These are phyloP conservation scores for Cecidostiba fungosa DNA, from an alignment of 2,888 invertebrate genomes.

Conservation along the genomic window DNA sequence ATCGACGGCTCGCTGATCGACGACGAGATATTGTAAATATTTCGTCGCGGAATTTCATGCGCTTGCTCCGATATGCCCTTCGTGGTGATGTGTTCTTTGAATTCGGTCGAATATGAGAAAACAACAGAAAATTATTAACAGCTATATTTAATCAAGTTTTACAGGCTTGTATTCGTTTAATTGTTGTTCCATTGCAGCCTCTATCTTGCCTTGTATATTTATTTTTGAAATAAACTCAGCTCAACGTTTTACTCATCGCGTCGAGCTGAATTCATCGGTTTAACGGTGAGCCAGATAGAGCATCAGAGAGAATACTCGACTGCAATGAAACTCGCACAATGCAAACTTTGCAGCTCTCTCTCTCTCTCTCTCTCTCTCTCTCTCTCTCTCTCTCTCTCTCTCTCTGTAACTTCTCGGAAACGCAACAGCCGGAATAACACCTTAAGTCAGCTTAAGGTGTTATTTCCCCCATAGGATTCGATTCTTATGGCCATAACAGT, in stretches of 20 bases:
- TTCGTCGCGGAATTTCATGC: too few relatives aligned
- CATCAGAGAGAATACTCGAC: neutral
- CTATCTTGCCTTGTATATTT: neutral
- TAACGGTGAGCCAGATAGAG: neutral
- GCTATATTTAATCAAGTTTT: too few relatives aligned
- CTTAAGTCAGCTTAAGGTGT: slow-evolving; percentile 12
- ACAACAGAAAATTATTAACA: too few relatives aligned
- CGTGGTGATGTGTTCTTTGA: too few relatives aligned
- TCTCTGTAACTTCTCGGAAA: neutral
- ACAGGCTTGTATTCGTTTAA: too few relatives aligned
- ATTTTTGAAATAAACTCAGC: neutral
- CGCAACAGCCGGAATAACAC: slow-evolving; percentile 7
- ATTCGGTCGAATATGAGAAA: neutral
- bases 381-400: slow-evolving; percentile 7
- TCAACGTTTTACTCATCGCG: neutral
- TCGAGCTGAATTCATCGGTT: neutral
- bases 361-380: neutral
- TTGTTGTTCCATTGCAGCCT: neutral
- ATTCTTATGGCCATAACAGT: neutral
- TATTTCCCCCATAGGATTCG: slow-evolving; percentile 9
- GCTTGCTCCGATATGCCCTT: too few relatives aligned
- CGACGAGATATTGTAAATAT: too few relatives aligned
- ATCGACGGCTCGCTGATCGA: neutral
- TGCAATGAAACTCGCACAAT: slow-evolving; percentile 9
- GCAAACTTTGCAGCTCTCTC: slow-evolving; percentile 9